Conservation (phyloP, 2,888 invertebrate genomes). For the Choreutis nemorana region DNA sequence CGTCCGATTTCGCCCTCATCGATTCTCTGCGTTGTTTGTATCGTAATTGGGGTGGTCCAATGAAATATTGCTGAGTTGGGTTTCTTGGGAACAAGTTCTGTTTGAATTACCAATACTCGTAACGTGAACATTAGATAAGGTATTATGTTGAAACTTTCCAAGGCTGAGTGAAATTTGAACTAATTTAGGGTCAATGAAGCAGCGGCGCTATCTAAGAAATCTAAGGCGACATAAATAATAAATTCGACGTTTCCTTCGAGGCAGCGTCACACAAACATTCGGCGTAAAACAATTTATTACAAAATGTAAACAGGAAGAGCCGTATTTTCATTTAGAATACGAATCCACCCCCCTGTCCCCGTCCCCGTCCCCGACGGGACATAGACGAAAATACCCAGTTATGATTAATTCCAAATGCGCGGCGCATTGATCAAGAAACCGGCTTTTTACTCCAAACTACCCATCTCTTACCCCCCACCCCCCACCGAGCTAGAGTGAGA, state of each 20-base stretch:
- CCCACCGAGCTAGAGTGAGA: constrained; percentile 40
- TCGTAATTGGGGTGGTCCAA: too few species aligned
- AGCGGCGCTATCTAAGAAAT: constrained; percentile 10
- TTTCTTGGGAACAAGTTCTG: too few species aligned
- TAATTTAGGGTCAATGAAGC: constrained; percentile 16
- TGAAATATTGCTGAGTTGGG: too few species aligned
- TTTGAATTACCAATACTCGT: too few species aligned
- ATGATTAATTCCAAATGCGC: constrained; percentile 67
- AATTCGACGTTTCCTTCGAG: constrained; percentile 21
- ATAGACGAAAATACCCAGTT: constrained; percentile 67
- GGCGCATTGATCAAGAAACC: constrained; percentile 65
- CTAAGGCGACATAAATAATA: constrained; percentile 30
- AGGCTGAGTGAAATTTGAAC: too few species aligned
- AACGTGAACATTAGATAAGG: too few species aligned
- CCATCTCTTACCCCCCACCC: constrained; percentile 41
- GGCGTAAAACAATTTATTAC: constrained; percentile 64
- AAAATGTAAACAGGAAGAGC: constrained; percentile 66
- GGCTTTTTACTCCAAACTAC: constrained; percentile 66
- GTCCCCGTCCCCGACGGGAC: constrained; percentile 25
- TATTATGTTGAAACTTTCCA: too few species aligned
- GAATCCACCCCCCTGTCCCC: constrained; percentile 37
- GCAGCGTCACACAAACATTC: constrained; percentile 40
- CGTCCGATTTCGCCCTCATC: too few species aligned
- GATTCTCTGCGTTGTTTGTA: too few species aligned
- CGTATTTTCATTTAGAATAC: constrained; percentile 66